Evolutionary conservation across 2,113 vertebrate genomes (phyloP).

Genomic region (Hemiscyllium ocellatum): DNA sequence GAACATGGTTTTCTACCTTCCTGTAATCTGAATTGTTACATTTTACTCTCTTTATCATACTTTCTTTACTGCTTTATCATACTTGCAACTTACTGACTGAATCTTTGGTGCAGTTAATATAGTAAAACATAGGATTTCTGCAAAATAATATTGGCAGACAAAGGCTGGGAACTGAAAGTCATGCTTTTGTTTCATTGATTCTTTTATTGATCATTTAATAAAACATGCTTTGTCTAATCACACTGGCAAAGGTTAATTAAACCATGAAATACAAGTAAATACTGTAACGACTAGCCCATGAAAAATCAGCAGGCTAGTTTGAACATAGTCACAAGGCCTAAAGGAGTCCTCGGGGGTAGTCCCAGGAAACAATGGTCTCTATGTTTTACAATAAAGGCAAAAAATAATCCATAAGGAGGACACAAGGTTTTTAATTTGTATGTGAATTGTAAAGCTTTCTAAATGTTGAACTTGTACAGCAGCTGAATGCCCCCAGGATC

Average conservation of each 20-base stretch:
- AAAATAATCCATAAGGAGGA: constrained; percentile 29
- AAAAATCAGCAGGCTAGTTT: constrained; percentile 18
- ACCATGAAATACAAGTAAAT: neutral
- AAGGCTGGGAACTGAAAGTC: neutral
- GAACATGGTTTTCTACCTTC: neutral
- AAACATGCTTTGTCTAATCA: neutral
- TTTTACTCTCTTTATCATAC: neutral
- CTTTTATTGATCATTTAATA: neutral
- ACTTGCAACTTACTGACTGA: no score
- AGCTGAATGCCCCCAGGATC: constrained; percentile 19
- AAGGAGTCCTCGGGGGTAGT: neutral
- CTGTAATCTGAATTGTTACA: neutral
- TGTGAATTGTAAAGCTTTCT: neutral
- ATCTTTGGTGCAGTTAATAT: neutral
- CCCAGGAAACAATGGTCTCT: neutral
- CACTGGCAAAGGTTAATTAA: neutral
- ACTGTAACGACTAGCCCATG: neutral
- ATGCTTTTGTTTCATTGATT: neutral
- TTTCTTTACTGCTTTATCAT: neutral
- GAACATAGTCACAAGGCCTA: constrained; percentile 28
- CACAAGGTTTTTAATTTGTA: neutral
- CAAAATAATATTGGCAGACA: neutral
- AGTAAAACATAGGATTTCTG: neutral
- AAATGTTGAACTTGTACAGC: neutral
- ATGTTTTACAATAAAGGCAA: constrained; percentile 8